Evolutionary conservation across 1,140 invertebrate genomes (phyloP), one percentile per base, ranked within the genome.

Genomic region (Drosophila ficusphila): DNA sequence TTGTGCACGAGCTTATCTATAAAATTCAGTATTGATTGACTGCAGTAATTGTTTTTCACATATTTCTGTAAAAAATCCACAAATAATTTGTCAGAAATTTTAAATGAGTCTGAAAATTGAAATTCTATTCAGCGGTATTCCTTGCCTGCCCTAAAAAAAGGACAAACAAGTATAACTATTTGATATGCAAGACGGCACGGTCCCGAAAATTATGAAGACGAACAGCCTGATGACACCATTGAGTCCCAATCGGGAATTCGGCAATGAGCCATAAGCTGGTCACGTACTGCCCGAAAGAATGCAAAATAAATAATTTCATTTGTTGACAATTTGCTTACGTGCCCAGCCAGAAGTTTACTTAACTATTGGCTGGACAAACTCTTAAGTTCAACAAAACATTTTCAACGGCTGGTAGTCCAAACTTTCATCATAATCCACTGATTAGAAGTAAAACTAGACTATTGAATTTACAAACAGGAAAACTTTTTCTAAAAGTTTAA

Each of bases 301-400:
- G 52, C 51, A 57, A 85, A 76, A 53, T 54, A 47, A 39, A 68
- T 51, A 72, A 65, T 69, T 64, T 72, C 76, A 85, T 85, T 85
- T 85, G 81, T 79, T 85, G 76, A 88, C 68, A 76, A 86, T 86
- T 86, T 86, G 82, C 62, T 53, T 86, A 86, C 82, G 81, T 86
- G 81, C 39, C 31, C 36, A 12, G 18, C 36, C 36, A 27, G 38
- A 48, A 53, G 48, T 39, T 46, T n/a, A 31, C 12, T 33, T 42
- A 44, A 41, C 25, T 46, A 29, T 64, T 61, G 34, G 21, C 21
- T 29, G 19, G 46, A 12, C 33, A 51, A 41, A 67, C 64, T 72
- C 42, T 60, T 7, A 11, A 42, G 49, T 36, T 38, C 57, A 33
- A 23, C 21, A 25, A 27, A 65, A 60, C 57, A 29, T 64, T 60